Evolutionary conservation across 30 jellyfish, hydroid and myxozoan species (phyloP).

Genomic region (Chironex yamaguchii): DNA sequence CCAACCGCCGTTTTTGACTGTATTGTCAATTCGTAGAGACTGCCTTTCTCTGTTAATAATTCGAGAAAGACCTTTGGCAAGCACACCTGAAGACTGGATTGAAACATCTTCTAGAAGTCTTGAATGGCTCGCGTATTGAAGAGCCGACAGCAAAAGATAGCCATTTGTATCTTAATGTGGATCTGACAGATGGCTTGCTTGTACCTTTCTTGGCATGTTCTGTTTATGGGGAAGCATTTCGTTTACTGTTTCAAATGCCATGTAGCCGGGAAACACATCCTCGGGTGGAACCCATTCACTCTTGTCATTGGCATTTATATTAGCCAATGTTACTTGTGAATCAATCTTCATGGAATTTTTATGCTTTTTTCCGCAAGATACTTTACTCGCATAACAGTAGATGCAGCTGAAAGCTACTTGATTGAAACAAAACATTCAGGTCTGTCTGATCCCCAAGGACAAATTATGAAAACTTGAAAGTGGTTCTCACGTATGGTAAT

Average conservation of each 20-base stretch:
- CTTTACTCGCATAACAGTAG: constrained; percentile 31
- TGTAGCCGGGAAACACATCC: constrained; percentile 38
- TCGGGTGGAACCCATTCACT: constrained; percentile 19
- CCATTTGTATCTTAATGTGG: constrained; percentile 41
- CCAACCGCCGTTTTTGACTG: too few relatives aligned
- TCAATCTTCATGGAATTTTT: constrained; percentile 21
- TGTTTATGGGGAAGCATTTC: constrained; percentile 45
- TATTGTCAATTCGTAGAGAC: too few relatives aligned
- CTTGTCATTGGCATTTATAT: constrained; percentile 11
- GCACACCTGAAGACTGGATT: too few relatives aligned
- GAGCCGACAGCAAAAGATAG: too few relatives aligned
- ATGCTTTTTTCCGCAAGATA: constrained; percentile 15
- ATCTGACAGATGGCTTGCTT: constrained; percentile 36
- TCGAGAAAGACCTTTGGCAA: too few relatives aligned
- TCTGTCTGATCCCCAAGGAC: constrained; percentile 51
- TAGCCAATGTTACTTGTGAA: background rate
- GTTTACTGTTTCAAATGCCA: constrained; percentile 30
- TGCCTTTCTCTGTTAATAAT: too few relatives aligned
- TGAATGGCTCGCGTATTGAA: too few relatives aligned
- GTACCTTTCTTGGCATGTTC: constrained; percentile 8
- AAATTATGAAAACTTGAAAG: constrained; percentile 9
- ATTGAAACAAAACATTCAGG: constrained; percentile 40
- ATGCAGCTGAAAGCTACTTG: constrained; percentile 50
- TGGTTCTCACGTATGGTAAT: background rate
- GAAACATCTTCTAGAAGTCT: too few relatives aligned